Conservation (phyloP, 2,113 vertebrate species). For the Sceloporus tristichus region DNA sequence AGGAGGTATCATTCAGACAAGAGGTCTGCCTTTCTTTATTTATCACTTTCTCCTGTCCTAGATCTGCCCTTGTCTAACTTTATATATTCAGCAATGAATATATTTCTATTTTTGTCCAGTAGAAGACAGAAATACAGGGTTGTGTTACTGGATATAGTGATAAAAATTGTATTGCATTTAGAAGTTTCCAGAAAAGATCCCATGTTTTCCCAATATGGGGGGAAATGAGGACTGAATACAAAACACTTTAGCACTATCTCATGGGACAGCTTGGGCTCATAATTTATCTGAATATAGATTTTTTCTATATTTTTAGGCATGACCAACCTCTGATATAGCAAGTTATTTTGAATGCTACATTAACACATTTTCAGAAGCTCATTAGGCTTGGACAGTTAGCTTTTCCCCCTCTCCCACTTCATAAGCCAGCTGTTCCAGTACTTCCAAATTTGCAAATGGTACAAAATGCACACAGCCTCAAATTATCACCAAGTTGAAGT, state of each 20-base stretch:
- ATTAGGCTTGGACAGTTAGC: neutral
- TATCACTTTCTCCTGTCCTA: neutral
- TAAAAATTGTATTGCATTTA: neutral
- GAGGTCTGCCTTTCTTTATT: neutral
- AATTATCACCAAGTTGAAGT: neutral
- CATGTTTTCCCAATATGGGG: neutral
- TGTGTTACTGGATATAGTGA: neutral
- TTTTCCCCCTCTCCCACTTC: neutral
- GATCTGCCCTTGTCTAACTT: neutral
- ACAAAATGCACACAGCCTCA: no score
- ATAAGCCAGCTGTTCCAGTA: neutral
- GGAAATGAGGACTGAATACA: neutral
- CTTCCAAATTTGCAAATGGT: neutral
- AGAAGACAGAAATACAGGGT: neutral
- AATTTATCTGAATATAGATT: neutral
- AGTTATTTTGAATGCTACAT: constrained; percentile 2
- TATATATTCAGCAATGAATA: neutral
- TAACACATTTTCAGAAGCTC: neutral
- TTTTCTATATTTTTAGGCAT: neutral
- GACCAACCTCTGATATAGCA: neutral
- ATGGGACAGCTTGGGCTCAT: neutral
- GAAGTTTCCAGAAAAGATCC: neutral
- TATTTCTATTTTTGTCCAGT: neutral
- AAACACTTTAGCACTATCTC: neutral
- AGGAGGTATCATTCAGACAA: neutral